These are phyloP conservation scores for Neosilurus hyrtlii DNA, from an alignment of 2,797 vertebrate genomes.

Conservation along the genomic window DNA sequence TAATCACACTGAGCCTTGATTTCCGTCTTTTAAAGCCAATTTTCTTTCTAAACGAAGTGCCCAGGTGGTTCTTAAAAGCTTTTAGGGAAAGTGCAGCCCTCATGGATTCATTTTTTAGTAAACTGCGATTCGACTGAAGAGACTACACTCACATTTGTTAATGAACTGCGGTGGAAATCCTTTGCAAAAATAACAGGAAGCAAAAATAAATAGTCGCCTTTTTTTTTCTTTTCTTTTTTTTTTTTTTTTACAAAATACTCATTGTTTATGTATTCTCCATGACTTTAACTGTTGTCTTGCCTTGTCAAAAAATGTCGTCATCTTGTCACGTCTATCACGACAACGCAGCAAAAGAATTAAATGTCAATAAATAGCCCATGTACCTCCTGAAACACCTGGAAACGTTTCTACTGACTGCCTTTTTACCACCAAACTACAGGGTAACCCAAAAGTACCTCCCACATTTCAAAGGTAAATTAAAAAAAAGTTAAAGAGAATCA, in stretches of 20 bases:
- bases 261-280: background rate
- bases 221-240: background rate
- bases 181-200: background rate
- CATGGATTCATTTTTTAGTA: background rate
- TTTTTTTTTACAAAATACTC: slow-evolving; percentile 6
- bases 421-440: background rate
- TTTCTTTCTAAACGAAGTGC: background rate
- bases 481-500: too few species aligned
- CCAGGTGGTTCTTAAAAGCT: background rate
- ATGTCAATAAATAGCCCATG: slow-evolving; percentile 44
- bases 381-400: slow-evolving; percentile 18
- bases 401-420: background rate
- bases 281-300: background rate
- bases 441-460: too few species aligned
- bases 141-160: background rate
- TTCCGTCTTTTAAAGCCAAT: background rate
- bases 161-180: background rate
- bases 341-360: slow-evolving; percentile 21
- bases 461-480: too few species aligned
- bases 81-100: background rate
- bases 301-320: background rate
- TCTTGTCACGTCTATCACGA: slow-evolving; percentile 10
- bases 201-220: slow-evolving; percentile 10
- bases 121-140: background rate
- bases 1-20: background rate